Evolutionary conservation across 2,888 invertebrate genomes (phyloP), one percentile per base, ranked within the genome.

Genomic region (Cerastoderma edule): DNA sequence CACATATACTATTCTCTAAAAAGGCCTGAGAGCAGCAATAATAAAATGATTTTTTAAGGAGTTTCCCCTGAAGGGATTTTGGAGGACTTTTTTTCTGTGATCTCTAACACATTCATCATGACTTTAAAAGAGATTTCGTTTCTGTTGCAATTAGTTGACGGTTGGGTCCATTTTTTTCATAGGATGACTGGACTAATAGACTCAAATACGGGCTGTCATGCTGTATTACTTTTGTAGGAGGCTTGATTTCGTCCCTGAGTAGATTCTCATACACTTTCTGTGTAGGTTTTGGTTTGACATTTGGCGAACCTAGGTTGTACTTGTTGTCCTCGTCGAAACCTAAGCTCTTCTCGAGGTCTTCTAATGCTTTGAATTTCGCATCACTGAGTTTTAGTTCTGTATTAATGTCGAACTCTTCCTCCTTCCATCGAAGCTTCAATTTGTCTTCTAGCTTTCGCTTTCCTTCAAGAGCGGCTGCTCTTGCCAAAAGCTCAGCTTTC

Each of bases 371-470:
- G 2, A 50, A 13, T 50, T 35, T 60, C 16, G 60, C 60, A 32
- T 60, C 60, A 60, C 19, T 60, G 4, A 60, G 6, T 32, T 60
- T 60, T 6, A 60, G 6, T 5, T 60, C 60, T 13, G 60, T 60
- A 2, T 60, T 22, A 3, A 60, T 5, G 2, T 30, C 10, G 10
- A 33, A 60, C 6, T 3, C 60, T 60, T 60, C 60, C 33, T 60
- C 35, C 35, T n/a, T 30, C n/a, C n/a, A 24, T n/a, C 33, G 5
- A 5, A 60, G 33, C 19, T 60, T 35, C 3, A 60, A 60, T 33
- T 32, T 60, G 16, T 32, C 60, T n/a, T 60, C 33, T 3, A 60
- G 5, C 24, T 30, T 60, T 35, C 33, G 60, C 19, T 60, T 60
- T 60, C 33, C 60, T 32, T 30, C 22, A 2, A 60, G 22, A n/a